phyloP scores from a whole-genome alignment of 2,113 vertebrate genomes.

The Chloroceryle aenea region DNA sequence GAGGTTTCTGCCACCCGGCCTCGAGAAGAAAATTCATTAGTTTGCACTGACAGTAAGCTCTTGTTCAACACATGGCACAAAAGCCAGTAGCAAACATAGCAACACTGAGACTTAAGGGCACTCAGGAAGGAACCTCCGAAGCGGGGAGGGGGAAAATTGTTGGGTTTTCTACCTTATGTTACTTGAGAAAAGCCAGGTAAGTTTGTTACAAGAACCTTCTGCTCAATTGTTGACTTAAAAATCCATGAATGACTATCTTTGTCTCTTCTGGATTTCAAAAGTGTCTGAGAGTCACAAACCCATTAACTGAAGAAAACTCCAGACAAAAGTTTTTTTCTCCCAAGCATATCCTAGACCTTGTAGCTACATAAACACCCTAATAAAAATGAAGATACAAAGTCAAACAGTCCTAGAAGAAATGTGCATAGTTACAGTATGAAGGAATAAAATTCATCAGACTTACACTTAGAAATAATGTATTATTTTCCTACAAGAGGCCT shows the following conservation, averaged over 20 bases:
- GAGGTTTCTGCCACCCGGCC: slow-evolving; percentile 7
- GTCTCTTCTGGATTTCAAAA: neutral
- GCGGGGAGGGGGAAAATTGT: accelerated
- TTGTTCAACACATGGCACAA: slow-evolving; percentile 34
- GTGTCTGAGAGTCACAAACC: neutral
- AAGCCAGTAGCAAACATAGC: slow-evolving; percentile 15
- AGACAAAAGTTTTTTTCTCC: neutral
- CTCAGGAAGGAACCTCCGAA: neutral
- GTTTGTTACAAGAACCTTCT: neutral
- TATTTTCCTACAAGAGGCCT: neutral
- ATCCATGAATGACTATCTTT: neutral
- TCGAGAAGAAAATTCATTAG: neutral
- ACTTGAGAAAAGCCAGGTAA: slow-evolving; percentile 1
- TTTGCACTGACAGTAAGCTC: slow-evolving; percentile 34
- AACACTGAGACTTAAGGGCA: neutral
- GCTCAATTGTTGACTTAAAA: neutral
- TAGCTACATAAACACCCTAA: neutral
- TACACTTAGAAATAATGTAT: neutral
- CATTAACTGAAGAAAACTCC: neutral
- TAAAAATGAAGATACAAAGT: neutral
- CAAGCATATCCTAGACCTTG: neutral
- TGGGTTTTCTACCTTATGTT: neutral
- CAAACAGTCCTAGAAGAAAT: neutral
- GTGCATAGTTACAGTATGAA: neutral
- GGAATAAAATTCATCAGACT: accelerated